Evolutionary conservation across 2,888 invertebrate species (phyloP), one percentile per base, ranked within the genome.

Genomic region (Pollenia labialis): DNA sequence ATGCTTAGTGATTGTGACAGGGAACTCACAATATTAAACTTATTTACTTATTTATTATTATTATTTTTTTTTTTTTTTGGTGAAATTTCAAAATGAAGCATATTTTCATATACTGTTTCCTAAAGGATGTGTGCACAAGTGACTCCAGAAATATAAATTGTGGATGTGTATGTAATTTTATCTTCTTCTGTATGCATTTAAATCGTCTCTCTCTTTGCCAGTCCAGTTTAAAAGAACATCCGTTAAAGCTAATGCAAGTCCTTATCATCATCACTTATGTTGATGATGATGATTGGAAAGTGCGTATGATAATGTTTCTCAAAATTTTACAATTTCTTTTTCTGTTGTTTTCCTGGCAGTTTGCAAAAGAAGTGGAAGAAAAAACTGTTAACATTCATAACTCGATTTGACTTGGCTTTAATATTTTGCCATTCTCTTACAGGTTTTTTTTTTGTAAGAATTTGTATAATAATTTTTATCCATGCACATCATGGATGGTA

Each of bases 371-470:
- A 52, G 50, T 32, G 32, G 32, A 6, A 32, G 32, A 32, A 52
- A 52, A 7, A 23, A 56, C 1, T 69, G 44, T 71, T 71, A 71
- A 44, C 18, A 71, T 71, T 71, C 58, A 46, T 74, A 74, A 74
- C 56, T 58, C 46, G 56, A 46, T 58, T 72, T 72, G 23, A 32
- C 46, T 48, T 58, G 58, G 16, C 46, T 74, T 58, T 48, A 40
- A 56, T 60, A 74, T 48, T 58, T 48, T 23, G n/a, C 46, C n/a
- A n/a, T 11, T 60, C 8, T 32, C 32, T 10, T 50, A n/a, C 11
- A 50, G 11, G 1, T 52, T 4, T 32, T n/a, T 23, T 52, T 2
- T 46, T 14, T 32, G 23, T 32, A 32, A 32, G 6, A 6, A 32
- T 32, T 32, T 32, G 6, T 32, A 32, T 32, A 32, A 32, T 32